Conservation (phyloP, 2,113 vertebrate genomes). For the Planiliza haematocheilus region DNA sequence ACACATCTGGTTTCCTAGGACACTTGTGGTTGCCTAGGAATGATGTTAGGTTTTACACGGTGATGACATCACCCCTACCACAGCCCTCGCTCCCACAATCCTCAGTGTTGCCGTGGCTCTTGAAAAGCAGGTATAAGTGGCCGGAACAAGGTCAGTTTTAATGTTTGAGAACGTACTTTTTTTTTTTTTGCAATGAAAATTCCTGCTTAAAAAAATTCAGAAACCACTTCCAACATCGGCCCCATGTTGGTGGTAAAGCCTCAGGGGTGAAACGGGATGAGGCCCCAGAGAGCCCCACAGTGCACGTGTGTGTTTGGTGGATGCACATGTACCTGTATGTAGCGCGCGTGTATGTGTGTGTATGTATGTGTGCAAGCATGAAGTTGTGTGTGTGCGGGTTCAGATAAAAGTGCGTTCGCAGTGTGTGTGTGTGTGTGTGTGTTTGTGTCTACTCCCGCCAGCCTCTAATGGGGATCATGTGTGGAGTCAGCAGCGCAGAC, state of each 20-base stretch:
- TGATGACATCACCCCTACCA: conserved; percentile 60
- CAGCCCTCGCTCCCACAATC: conserved; percentile 19
- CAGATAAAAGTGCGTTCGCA: conserved; percentile 38
- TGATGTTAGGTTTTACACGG: conserved; percentile 64
- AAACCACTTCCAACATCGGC: conserved; percentile 31
- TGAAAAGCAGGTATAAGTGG: conserved; percentile 50
- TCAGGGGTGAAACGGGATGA: conserved; percentile 60
- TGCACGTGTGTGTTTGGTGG: conserved; percentile 20
- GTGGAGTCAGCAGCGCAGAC: conserved; percentile 83
- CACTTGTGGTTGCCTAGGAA: conserved; percentile 71
- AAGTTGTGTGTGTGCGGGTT: conserved; percentile 21
- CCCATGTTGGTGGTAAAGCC: conserved; percentile 51
- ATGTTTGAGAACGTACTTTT: conserved; percentile 21
- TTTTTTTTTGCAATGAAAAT: conserved; percentile 39
- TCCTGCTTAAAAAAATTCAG: conserved; percentile 20
- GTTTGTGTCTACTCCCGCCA: conserved; percentile 73
- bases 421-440: conserved; percentile 33
- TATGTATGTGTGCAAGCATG: background rate
- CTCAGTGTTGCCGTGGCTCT: conserved; percentile 21
- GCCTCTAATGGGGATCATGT: conserved; percentile 85
- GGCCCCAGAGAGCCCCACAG: conserved; percentile 67
- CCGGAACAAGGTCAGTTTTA: conserved; percentile 34
- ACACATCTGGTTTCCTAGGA: conserved; percentile 72
- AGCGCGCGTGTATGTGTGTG: background rate
- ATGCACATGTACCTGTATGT: conserved; percentile 36